Conservation (phyloP, 2,113 vertebrate genomes). For the Plecturocebus donacophilus region DNA sequence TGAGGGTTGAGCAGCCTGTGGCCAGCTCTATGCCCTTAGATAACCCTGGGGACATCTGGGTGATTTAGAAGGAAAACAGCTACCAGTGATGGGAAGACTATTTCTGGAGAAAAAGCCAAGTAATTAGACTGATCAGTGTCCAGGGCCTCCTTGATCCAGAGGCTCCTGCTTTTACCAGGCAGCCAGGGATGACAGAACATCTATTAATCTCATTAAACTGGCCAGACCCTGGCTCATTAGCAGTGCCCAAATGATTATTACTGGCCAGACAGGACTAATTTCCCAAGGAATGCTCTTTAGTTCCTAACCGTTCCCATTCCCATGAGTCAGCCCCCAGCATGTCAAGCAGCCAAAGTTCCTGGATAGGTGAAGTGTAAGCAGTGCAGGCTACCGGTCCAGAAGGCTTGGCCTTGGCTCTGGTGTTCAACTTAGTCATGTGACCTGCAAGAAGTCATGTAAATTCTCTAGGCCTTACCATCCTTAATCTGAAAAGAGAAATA, state of each 20-base stretch:
- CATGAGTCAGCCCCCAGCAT: constrained; percentile 24
- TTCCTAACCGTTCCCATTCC: constrained; percentile 75
- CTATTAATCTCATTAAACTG: constrained; percentile 85
- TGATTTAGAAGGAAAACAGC: constrained; percentile 1
- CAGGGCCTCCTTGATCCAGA: constrained; percentile 64
- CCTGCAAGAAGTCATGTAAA: constrained; percentile 31
- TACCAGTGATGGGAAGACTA: neutral
- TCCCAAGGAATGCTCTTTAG: constrained; percentile 78
- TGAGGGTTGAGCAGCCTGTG: neutral
- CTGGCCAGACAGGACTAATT: constrained; percentile 80
- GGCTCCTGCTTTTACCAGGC: constrained; percentile 73
- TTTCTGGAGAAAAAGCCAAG: constrained; percentile 75
- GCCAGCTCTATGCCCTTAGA: neutral
- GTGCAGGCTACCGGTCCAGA: neutral
- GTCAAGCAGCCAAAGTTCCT: neutral
- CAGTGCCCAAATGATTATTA: constrained; percentile 79
- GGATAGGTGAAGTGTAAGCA: neutral
- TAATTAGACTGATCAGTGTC: constrained; percentile 79
- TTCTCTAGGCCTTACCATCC: neutral
- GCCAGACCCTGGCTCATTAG: constrained; percentile 79
- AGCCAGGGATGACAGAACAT: constrained; percentile 77
- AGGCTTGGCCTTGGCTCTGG: neutral
- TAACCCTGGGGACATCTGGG: neutral
- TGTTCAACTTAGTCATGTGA: neutral
- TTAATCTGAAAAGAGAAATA: constrained; percentile 32